phyloP scores from a whole-genome alignment of 2,113 vertebrate genomes.

The Dascyllus trimaculatus region DNA sequence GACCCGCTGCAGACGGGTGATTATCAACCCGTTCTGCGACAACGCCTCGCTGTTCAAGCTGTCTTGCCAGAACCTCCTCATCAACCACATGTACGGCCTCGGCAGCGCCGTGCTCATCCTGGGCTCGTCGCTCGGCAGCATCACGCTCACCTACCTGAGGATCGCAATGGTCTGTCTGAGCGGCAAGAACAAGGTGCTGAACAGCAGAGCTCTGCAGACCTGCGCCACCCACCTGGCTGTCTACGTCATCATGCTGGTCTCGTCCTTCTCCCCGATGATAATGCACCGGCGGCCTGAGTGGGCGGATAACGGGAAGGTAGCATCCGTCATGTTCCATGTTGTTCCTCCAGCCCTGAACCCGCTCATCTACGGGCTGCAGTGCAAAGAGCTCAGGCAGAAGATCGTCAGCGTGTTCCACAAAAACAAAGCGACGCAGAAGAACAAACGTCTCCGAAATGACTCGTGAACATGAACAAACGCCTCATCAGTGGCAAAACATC shows the following conservation, averaged over 20 bases:
- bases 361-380: constrained; percentile 69
- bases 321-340: constrained; percentile 42
- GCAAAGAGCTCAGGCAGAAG: constrained; percentile 55
- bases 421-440: not conserved
- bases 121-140: constrained; percentile 47
- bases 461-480: not conserved
- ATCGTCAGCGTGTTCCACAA: constrained; percentile 6
- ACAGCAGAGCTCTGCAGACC: constrained; percentile 70
- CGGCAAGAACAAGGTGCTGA: constrained; percentile 42
- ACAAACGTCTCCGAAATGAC: not conserved
- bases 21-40: constrained; percentile 73
- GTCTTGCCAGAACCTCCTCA: constrained; percentile 64
- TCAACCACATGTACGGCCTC: constrained; percentile 75
- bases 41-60: constrained; percentile 77
- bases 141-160: constrained; percentile 70
- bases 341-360: constrained; percentile 55
- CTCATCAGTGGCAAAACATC: no score
- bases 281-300: constrained; percentile 26
- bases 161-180: constrained; percentile 57
- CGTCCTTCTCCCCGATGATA: not conserved
- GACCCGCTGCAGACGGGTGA: constrained; percentile 59
- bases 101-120: constrained; percentile 27
- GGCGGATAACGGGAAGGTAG: constrained; percentile 46
- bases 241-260: constrained; percentile 61
- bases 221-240: constrained; percentile 71